Evolutionary conservation across 2,113 vertebrate genomes (phyloP).

Genomic region (Phoenicopterus ruber): DNA sequence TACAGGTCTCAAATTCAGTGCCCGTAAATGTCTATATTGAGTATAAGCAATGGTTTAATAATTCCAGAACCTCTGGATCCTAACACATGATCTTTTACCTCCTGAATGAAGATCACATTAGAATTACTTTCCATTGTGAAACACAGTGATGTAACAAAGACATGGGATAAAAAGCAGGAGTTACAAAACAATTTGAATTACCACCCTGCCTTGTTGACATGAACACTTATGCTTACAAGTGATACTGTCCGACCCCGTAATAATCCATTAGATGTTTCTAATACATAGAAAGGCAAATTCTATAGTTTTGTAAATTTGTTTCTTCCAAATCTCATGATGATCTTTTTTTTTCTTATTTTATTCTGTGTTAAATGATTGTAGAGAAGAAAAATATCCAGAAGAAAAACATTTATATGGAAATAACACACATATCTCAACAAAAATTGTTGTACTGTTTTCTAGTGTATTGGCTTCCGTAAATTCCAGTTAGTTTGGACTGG

Average conservation of each 20-base stretch:
- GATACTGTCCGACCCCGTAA: not conserved
- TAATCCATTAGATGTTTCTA: not conserved
- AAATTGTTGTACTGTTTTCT: not conserved
- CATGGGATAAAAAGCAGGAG: not conserved
- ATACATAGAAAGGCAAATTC: not conserved
- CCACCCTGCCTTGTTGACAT: not conserved
- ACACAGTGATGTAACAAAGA: not conserved
- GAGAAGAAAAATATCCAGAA: not conserved
- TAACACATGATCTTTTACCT: not conserved
- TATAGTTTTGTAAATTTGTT: not conserved
- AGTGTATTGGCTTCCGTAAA: not conserved
- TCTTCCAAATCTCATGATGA: not conserved
- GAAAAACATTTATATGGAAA: not conserved
- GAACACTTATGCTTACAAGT: not conserved
- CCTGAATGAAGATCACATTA: not conserved
- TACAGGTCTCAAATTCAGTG: not conserved
- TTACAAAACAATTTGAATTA: not conserved
- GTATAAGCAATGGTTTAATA: rapidly evolving
- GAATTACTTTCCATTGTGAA: not conserved
- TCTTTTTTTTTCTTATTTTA: not conserved
- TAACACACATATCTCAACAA: not conserved
- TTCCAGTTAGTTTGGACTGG: not conserved
- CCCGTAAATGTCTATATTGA: not conserved
- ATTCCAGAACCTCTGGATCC: not conserved
- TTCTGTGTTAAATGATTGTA: not conserved